Evolutionary conservation across 2,113 vertebrate genomes (phyloP), one percentile per base, ranked within the genome.

Genomic region (Vireo altiloquus): DNA sequence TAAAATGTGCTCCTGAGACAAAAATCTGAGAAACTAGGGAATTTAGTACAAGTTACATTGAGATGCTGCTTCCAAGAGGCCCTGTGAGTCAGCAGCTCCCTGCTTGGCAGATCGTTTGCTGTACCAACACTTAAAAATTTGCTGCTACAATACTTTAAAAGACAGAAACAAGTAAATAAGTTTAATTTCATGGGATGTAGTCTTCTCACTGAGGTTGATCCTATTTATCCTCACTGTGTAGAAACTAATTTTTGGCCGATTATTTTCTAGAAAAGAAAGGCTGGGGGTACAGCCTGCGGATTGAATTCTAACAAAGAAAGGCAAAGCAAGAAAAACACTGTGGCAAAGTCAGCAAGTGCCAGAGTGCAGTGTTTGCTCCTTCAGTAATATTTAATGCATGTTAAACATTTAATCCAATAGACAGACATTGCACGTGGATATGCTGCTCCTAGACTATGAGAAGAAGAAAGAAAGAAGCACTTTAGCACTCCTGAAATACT

Each of bases 121-220:
- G 13, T 66, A 56, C 69, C 33, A 46, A 59, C 37, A 33, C 40
- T 77, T 47, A 4, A 56, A 77, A 39, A 69, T 47, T 60, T 91
- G 57, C 61, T 92, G 71, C 88, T 87, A 37, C n/a, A 37, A 23
- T 77, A 70, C 66, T 87, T 82, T 21, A 66, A 72, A 92, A 85
- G 50, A 71, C 35, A 66, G 82, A 72, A 92, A 37, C 30, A 87
- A 82, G 25, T 89, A 87, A 91, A 59, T 66, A 82, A 71, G 42
- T 74, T 94, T 91, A 64, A 94, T 97, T 94, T 95, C 66, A 93
- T 89, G 63, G 65, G 47, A 59, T 69, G 59, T 74, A 46, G 64
- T 76, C 68, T 91, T 82, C 60, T 83, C 59, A 57, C 47, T 68
- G 70, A 80, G 82, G 72, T 90, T 65, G 63, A 81, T 91, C 52